Conservation (phyloP, 2,113 vertebrate species). For the Nymphicus hollandicus region DNA sequence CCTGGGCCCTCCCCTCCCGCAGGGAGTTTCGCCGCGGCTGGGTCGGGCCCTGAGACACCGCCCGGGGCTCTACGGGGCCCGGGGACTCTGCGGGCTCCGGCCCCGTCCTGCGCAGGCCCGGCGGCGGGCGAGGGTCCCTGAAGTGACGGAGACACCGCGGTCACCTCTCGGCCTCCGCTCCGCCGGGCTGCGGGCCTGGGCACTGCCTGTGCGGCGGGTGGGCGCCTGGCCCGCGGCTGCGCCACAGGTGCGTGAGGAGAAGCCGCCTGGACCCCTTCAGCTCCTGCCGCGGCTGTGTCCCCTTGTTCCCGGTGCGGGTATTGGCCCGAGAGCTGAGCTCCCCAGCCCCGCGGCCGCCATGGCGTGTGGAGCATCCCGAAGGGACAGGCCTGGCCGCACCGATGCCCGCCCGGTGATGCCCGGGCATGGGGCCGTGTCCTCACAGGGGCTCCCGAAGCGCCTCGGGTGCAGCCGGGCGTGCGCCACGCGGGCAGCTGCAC, state of each 20-base stretch:
- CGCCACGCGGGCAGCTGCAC: not conserved
- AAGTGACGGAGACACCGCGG: not conserved
- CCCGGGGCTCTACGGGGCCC: not conserved
- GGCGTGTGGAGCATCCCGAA: not conserved
- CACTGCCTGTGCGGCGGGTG: not conserved
- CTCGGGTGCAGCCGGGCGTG: not conserved
- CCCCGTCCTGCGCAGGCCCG: not conserved
- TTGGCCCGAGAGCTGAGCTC: not conserved
- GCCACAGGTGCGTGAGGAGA: not conserved
- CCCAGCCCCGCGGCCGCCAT: not conserved
- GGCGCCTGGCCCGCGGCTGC: not conserved
- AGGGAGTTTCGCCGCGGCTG: not conserved
- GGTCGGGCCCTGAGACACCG: not conserved
- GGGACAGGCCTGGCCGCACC: not conserved
- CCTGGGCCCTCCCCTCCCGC: not conserved
- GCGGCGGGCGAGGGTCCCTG: not conserved
- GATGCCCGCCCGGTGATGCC: not conserved
- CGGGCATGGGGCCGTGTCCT: not conserved
- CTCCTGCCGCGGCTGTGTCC: rapidly evolving
- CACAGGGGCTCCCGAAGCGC: rapidly evolving
- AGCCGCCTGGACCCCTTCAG: not conserved
- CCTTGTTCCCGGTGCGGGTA: rapidly evolving
- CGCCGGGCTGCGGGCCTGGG: not conserved
- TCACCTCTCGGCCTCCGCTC: too few species aligned
- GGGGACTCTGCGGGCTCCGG: not conserved